These are phyloP conservation scores for Cephus runcator DNA, from an alignment of 2,888 invertebrate species.

Conservation along the genomic window DNA sequence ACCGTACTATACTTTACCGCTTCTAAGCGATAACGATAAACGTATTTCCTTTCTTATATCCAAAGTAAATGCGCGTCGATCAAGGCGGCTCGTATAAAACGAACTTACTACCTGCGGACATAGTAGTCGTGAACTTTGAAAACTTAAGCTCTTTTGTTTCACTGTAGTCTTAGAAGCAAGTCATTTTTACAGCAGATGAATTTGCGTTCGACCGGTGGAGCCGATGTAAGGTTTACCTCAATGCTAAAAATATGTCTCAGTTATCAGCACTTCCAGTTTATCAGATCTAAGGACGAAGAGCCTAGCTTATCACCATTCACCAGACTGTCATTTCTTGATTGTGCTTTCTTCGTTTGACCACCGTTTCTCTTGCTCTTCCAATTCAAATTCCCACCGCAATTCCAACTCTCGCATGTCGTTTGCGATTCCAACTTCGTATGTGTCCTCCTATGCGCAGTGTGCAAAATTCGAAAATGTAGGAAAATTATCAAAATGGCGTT, in stretches of 20 bases:
- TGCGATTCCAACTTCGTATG: constrained; percentile 74
- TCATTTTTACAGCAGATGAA: neutral
- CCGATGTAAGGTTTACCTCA: neutral
- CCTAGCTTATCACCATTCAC: neutral
- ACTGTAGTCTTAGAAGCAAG: neutral
- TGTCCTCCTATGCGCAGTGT: constrained; percentile 67
- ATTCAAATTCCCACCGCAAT: constrained; percentile 74
- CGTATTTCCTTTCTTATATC: neutral
- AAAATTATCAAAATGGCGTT: neutral
- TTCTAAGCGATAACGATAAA: neutral
- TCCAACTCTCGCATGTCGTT: constrained; percentile 76
- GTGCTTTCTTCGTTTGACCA: constrained; percentile 72
- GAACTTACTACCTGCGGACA: neutral
- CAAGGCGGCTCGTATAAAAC: neutral
- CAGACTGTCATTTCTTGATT: constrained; percentile 54
- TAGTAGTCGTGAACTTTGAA: neutral
- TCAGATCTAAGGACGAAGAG: neutral
- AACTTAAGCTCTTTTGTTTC: neutral
- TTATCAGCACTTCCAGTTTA: neutral
- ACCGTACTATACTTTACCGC: neutral
- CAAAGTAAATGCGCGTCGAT: neutral
- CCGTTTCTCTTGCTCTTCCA: constrained; percentile 73
- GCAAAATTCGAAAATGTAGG: constrained; percentile 15
- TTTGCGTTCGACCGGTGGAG: neutral
- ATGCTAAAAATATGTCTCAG: constrained; percentile 12